Base-by-base conservation (phyloP, 1,140 invertebrate genomes). In the Hylaeus anthracinus region DNA sequence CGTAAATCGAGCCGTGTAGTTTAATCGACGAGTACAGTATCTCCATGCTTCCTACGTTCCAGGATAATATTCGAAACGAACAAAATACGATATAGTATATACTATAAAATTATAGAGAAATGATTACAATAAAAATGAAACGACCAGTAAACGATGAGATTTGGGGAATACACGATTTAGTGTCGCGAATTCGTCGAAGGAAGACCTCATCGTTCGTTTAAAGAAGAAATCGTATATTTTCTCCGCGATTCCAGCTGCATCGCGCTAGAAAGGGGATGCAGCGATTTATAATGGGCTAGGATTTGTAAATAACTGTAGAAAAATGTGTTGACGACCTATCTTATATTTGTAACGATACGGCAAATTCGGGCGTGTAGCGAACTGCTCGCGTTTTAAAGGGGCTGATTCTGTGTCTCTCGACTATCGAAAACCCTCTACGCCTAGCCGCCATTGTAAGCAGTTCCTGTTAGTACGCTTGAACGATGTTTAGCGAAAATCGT, bases 381-480 rank as follows among this genome's bases (percentile, higher is more conserved):
- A 1, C 15, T 6, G 2, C 12, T 43, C 3, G 12, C 26, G 26
- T 26, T 26, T 26, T 26, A 64, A 41, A 12, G 39, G 37, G 12
- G 61, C 12, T 41, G 61, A 64, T 69, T 48, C 55, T 45, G 45
- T 60, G 3, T 37, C 14, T 48, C 63, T 3, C 37, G 65, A 80
- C n/a, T 73, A 80, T 66, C 56, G 76, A 56, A 65, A 63, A 39
- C 72, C 69, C 65, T 78, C 74, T 76, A 37, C 45, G 73, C 74
- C 74, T 74, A 82, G 70, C 51, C 56, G 65, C 71, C 60, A 69
- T 63, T 79, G 66, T 80, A 83, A 85, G 76, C 72, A 83, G 61
- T 83, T 82, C 75, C 71, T 64, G 76, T 82, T 78, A 78, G 67
- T 75, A 75, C 41, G 81, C 71, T 83, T 80, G 26, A 39, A 80